Conservation (phyloP, 2,888 invertebrate species). For the Gymnocheta viridis region DNA sequence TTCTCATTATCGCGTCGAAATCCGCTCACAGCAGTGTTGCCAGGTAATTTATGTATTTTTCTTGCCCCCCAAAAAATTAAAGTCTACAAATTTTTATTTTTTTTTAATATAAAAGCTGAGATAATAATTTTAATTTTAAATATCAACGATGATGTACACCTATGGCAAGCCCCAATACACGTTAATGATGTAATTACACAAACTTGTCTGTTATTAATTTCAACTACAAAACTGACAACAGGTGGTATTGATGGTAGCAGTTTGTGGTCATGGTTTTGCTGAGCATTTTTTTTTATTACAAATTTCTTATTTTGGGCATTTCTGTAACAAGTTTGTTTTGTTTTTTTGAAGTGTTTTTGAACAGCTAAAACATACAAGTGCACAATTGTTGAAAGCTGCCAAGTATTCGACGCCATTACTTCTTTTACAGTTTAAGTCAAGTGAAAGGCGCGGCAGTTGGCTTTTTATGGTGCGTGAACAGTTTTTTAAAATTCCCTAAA, state of each 20-base stretch:
- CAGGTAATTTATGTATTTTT: too few relatives aligned
- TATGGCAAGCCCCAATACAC: neutral
- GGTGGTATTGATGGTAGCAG: neutral
- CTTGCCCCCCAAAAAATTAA: too few relatives aligned
- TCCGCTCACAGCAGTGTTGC: too few relatives aligned
- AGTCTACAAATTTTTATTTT: too few relatives aligned
- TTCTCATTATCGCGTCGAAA: too few relatives aligned
- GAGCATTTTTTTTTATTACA: neutral
- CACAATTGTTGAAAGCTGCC: conserved; percentile 31
- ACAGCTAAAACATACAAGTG: conserved; percentile 28
- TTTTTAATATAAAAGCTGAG: too few relatives aligned
- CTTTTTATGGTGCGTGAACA: conserved; percentile 57
- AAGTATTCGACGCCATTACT: conserved; percentile 21
- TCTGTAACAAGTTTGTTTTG: conserved; percentile 20
- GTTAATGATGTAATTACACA: conserved; percentile 23
- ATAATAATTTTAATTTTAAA: too few relatives aligned
- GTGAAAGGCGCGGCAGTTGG: conserved; percentile 63
- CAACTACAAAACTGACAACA: conserved; percentile 8
- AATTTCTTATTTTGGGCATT: conserved; percentile 30
- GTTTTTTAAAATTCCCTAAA: conserved; percentile 62
- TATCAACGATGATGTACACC: too few relatives aligned
- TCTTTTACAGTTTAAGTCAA: conserved; percentile 36
- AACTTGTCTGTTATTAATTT: conserved; percentile 1
- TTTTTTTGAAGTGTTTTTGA: conserved; percentile 5
- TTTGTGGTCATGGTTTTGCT: conserved; percentile 4